A percentile compares a stretch with the other conserved stretches of the same genome.
Conservation (phyloP, 2,888 invertebrate genomes). For the Drosophila emarginata region DNA sequence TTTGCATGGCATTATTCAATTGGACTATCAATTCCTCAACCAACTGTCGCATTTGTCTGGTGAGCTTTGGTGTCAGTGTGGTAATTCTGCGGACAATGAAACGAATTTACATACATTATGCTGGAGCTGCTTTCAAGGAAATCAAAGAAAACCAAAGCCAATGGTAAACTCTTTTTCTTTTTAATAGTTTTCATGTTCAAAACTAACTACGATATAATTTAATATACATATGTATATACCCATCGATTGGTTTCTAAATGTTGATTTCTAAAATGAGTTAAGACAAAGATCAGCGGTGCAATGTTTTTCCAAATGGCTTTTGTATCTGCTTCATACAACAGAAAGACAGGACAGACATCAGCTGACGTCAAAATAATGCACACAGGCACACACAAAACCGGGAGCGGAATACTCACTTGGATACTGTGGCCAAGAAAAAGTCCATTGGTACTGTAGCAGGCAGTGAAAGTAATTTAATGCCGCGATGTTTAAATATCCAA, state of each 20-base stretch:
- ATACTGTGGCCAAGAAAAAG: constrained; percentile 92
- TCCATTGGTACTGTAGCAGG: constrained; percentile 95
- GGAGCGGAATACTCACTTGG: constrained; percentile 87
- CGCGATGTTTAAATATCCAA: constrained; percentile 93
- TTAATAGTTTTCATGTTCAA: neutral
- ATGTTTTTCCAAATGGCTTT: constrained; percentile 72
- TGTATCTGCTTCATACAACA: constrained; percentile 63
- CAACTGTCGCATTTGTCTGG: constrained; percentile 83
- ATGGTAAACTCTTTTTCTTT: constrained; percentile 1
- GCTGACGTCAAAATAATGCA: constrained; percentile 7
- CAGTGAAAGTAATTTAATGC: constrained; percentile 91
- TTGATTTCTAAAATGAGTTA: neutral
- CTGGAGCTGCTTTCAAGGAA: neutral
- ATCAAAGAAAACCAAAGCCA: constrained; percentile 15
- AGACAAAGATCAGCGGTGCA: constrained; percentile 12
- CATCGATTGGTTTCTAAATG: neutral
- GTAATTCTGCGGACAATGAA: constrained; percentile 71
- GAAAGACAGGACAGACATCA: constrained; percentile 32
- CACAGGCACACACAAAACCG: neutral
- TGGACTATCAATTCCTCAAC: constrained; percentile 86
- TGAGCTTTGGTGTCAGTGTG: constrained; percentile 79
- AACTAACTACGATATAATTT: neutral
- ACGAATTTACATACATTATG: neutral
- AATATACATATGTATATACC: neutral
- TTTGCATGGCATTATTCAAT: constrained; percentile 82